Evolutionary conservation across 2,888 invertebrate species (phyloP).

Genomic region (Lithodes maja): DNA sequence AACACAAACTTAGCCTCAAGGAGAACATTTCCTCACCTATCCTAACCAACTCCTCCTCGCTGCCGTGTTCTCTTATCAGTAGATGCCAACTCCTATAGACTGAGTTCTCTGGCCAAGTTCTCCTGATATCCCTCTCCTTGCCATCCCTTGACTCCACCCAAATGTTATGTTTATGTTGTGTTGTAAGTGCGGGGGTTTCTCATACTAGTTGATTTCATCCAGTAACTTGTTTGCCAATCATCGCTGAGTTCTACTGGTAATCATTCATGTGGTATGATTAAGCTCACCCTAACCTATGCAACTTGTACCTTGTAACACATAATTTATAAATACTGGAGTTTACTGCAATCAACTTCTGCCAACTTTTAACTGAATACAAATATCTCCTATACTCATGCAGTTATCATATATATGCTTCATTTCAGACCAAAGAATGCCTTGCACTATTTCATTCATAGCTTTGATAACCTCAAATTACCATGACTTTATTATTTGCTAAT

Average conservation of each 20-base stretch:
- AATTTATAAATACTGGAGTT: not conserved
- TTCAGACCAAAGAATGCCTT: constrained; percentile 1
- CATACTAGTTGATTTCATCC: not conserved
- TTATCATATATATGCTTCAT: not conserved
- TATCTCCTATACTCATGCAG: not conserved
- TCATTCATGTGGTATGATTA: not conserved
- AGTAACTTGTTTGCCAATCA: not conserved
- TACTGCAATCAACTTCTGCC: not conserved
- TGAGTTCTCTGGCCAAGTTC: too few species aligned
- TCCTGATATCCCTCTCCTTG: too few species aligned
- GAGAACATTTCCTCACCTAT: too few species aligned
- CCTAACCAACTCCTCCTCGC: too few species aligned
- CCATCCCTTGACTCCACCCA: too few species aligned
- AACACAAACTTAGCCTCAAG: not conserved
- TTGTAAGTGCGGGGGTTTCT: too few species aligned
- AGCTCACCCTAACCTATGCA: not conserved
- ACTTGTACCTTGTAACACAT: not conserved
- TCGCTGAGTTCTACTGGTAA: not conserved
- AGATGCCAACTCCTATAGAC: too few species aligned
- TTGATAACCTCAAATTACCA: not conserved
- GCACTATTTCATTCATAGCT: not conserved
- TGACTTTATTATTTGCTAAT: not conserved
- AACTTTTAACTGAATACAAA: not conserved
- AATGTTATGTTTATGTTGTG: too few species aligned
- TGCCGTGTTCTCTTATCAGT: too few species aligned